Evolutionary conservation across 2,797 vertebrate genomes (phyloP), one percentile per base, ranked within the genome.

Genomic region (Tympanoctomys barrerae): DNA sequence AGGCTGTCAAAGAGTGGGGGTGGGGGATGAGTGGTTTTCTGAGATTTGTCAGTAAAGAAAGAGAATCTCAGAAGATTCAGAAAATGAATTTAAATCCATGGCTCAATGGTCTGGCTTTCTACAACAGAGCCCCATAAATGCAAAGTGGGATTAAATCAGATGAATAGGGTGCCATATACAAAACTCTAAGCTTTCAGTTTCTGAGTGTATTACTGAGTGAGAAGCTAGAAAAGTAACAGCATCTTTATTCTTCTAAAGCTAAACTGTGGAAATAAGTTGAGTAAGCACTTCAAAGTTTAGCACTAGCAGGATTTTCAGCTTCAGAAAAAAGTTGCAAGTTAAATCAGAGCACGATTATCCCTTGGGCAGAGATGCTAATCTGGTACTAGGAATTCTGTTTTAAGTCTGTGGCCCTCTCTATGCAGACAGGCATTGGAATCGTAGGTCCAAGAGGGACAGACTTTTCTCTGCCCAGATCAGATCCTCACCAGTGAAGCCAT

Each of bases 11-110:
- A 80, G 78, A 94, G 71, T 24, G 28, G 64, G 61, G 18, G 54
- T 57, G 54, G 16, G 8, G 70, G 49, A 77, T 71, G 33, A 39
- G 79, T 59, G 39, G 89, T 94, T 91, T 94, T 71, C 81, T 26
- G 22, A 59, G 83, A 61, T 92, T 85, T 94, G 39, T 70, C 46
- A 71, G 14, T 24, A 49, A 95, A 36, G 14, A 83, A 79, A 64
- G 31, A 68, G 70, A 82, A 70, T 57, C 86, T 86, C 64, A 39
- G 52, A 71, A 83, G 36, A 87, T 93, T 92, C 36, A 85, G 83
- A 73, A 93, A 94, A 89, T 95, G 61, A 83, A 90, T 87, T 94
- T 92, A 68, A 90, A 91, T n/a, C n/a, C 49, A 28, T 81, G 49
- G 39, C 49, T 91, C 11, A 7, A 28, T 39, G 46, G 31, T 86